phyloP scores from a whole-genome alignment of 2,888 invertebrate species.

The Mimachlamys varia region DNA sequence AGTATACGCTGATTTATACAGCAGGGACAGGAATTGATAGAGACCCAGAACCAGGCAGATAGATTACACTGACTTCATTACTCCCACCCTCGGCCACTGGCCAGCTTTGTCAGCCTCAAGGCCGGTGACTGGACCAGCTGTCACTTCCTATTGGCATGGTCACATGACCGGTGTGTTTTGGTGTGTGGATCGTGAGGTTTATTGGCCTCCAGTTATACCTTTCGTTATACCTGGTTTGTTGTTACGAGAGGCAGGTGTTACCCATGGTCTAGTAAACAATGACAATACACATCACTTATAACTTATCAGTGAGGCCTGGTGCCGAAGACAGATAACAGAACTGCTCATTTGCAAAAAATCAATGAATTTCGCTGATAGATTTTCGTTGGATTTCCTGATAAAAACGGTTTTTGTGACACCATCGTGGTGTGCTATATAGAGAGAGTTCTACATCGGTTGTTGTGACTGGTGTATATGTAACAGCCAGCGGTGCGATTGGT shows the following conservation, averaged over 20 bases:
- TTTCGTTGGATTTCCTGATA: background rate
- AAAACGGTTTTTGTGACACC: constrained; percentile 1
- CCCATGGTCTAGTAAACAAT: background rate
- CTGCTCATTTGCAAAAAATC: constrained; percentile 36
- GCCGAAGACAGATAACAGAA: background rate
- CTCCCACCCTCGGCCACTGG: background rate
- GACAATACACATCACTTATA: background rate
- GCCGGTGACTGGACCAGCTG: constrained; percentile 19
- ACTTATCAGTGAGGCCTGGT: background rate
- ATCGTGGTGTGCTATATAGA: background rate
- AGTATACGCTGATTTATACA: background rate
- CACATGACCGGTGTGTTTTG: constrained; percentile 3
- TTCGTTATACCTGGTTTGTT: background rate
- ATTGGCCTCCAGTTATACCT: background rate
- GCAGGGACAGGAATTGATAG: background rate
- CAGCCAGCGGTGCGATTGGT: background rate
- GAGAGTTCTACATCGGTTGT: background rate
- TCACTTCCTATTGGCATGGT: background rate
- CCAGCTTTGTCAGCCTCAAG: background rate
- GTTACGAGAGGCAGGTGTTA: background rate
- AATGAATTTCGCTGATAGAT: background rate
- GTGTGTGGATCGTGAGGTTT: background rate
- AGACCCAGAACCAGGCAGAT: background rate
- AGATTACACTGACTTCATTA: background rate
- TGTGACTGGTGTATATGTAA: background rate